Conservation (phyloP, 2,888 invertebrate species). For the Aquatica leii region DNA sequence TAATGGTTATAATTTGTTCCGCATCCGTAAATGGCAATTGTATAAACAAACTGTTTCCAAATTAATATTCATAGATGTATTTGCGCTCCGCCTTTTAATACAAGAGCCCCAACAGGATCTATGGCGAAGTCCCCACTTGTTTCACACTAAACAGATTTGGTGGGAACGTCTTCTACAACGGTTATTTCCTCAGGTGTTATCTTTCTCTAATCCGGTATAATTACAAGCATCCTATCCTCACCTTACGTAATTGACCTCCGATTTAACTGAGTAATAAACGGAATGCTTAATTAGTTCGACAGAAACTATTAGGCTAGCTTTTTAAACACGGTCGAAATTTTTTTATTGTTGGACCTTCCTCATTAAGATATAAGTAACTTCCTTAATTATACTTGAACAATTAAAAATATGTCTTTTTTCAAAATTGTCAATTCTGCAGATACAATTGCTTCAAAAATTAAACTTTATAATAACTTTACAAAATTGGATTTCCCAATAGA, state of each 20-base stretch:
- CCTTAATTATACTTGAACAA: constrained; percentile 20
- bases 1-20: constrained; percentile 36
- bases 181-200: constrained; percentile 33
- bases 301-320: not conserved
- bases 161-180: constrained; percentile 39
- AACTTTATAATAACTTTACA: not conserved
- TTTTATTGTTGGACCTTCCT: not conserved
- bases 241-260: constrained; percentile 15
- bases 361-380: constrained; percentile 17
- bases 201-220: constrained; percentile 32
- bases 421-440: constrained; percentile 19
- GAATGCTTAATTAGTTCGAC: constrained; percentile 4
- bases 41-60: constrained; percentile 34
- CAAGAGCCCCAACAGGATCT: constrained; percentile 39
- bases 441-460: constrained; percentile 14
- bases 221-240: constrained; percentile 25
- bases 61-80: constrained; percentile 34
- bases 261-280: constrained; percentile 10
- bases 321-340: not conserved
- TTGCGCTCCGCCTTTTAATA: constrained; percentile 33
- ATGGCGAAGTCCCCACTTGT: constrained; percentile 41
- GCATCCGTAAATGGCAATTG: constrained; percentile 33
- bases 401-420: too few species aligned
- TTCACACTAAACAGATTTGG: constrained; percentile 26
- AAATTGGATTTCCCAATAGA: constrained; percentile 22